Evolutionary conservation across 2,888 invertebrate genomes (phyloP).

Genomic region (Cephonodes hylas): DNA sequence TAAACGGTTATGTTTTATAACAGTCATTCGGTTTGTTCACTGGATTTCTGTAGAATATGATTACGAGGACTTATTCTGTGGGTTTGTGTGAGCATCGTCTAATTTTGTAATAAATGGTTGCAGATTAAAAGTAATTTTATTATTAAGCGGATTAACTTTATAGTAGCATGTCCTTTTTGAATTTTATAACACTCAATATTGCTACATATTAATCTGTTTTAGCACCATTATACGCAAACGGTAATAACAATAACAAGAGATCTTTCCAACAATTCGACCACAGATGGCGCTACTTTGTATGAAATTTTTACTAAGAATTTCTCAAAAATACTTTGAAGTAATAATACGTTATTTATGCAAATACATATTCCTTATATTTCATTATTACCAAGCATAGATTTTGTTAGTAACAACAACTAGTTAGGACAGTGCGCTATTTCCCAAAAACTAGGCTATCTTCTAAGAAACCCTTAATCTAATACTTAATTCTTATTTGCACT

Average conservation of each 20-base stretch:
- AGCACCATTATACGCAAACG: neutral
- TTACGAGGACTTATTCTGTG: neutral
- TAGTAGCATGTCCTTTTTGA: neutral
- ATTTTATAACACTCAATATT: neutral
- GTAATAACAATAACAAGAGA: neutral
- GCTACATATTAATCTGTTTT: neutral
- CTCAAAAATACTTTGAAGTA: too few relatives aligned
- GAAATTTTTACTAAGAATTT: neutral
- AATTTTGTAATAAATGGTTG: neutral
- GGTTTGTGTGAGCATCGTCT: neutral
- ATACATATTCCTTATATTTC: neutral
- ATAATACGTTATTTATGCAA: neutral
- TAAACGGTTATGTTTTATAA: constrained; percentile 8
- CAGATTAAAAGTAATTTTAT: neutral
- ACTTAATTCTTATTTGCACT: too few relatives aligned
- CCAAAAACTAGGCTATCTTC: too few relatives aligned
- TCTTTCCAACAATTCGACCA: constrained; percentile 26
- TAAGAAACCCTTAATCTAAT: too few relatives aligned
- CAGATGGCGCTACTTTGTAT: constrained; percentile 36
- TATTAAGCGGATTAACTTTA: neutral
- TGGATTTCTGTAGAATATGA: neutral
- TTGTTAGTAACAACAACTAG: too few relatives aligned
- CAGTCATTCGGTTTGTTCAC: neutral
- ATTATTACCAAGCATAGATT: too few relatives aligned
- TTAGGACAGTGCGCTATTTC: too few relatives aligned